Evolutionary conservation across 2,888 invertebrate species (phyloP).

Genomic region (Latrodectus elegans): DNA sequence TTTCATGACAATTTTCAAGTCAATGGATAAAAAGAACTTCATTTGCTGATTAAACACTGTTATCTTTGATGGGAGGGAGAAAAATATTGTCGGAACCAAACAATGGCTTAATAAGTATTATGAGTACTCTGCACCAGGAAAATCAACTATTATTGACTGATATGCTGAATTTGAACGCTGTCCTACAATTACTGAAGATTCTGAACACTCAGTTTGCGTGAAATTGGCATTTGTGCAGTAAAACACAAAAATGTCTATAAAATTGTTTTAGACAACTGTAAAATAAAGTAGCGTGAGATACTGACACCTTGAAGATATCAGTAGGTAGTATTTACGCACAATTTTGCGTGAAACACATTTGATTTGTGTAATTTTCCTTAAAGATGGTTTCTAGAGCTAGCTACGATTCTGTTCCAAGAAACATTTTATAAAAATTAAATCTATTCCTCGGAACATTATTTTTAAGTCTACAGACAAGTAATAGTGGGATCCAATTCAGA

Average conservation of each 20-base stretch:
- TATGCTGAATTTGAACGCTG: background rate
- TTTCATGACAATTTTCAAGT: background rate
- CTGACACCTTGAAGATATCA: background rate
- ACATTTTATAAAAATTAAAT: too few relatives aligned
- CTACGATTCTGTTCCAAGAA: too few relatives aligned
- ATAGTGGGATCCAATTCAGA: too few relatives aligned
- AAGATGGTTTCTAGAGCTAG: too few relatives aligned
- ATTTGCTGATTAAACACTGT: background rate
- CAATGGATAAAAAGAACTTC: background rate
- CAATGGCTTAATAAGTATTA: background rate
- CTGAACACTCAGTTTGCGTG: background rate
- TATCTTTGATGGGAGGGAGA: background rate
- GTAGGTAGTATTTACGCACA: background rate
- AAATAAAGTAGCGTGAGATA: background rate
- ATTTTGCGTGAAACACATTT: background rate
- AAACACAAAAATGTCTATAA: background rate
- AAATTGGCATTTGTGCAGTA: background rate
- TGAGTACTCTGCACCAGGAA: background rate
- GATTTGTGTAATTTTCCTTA: background rate
- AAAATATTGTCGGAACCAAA: background rate
- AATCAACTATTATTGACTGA: background rate
- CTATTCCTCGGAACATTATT: too few relatives aligned
- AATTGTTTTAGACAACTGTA: background rate
- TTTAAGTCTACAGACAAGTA: too few relatives aligned
- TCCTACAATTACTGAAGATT: background rate